Percentiles rank a stretch among this genome's conserved stretches.
Evolutionary conservation across 2,113 vertebrate species (phyloP).

Genomic region (Brachyhypopomus gauderio): DNA sequence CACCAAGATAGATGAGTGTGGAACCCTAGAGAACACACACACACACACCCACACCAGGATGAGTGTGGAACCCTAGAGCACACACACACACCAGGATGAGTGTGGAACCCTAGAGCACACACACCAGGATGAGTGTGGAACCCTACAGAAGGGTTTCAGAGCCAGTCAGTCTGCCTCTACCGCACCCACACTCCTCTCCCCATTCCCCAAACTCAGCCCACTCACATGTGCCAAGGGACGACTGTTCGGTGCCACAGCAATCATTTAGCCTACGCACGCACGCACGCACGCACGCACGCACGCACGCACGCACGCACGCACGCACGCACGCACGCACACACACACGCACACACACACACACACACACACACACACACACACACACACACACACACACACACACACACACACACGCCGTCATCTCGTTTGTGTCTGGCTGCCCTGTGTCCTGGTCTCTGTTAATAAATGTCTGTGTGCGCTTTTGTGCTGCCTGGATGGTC

Average conservation of each 20-base stretch:
- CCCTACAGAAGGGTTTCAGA: constrained; percentile 54
- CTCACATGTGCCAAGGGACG: constrained; percentile 29
- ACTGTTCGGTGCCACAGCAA: constrained; percentile 10
- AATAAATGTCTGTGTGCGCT: constrained; percentile 46
- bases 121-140: too few relatives aligned
- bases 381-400: too few relatives aligned
- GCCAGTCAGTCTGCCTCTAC: constrained; percentile 34
- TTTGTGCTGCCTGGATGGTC: constrained; percentile 63
- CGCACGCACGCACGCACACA: background rate
- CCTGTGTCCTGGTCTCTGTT: too few relatives aligned
- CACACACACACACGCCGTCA: too few relatives aligned
- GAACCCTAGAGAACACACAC: constrained; percentile 45
- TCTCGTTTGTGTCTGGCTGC: too few relatives aligned
- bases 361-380: too few relatives aligned
- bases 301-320: too few relatives aligned
- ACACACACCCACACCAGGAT: too few relatives aligned
- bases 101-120: too few relatives aligned
- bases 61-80: too few relatives aligned
- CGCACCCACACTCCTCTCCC: background rate
- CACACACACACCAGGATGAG: too few relatives aligned
- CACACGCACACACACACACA: constrained; percentile 21
- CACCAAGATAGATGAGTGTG: constrained; percentile 38
- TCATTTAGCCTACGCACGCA: constrained; percentile 18
- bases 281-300: constrained; percentile 17
- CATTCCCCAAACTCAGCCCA: constrained; percentile 62